Base-by-base conservation (phyloP, 2,888 invertebrate genomes). In the Brachylomia viminalis region DNA sequence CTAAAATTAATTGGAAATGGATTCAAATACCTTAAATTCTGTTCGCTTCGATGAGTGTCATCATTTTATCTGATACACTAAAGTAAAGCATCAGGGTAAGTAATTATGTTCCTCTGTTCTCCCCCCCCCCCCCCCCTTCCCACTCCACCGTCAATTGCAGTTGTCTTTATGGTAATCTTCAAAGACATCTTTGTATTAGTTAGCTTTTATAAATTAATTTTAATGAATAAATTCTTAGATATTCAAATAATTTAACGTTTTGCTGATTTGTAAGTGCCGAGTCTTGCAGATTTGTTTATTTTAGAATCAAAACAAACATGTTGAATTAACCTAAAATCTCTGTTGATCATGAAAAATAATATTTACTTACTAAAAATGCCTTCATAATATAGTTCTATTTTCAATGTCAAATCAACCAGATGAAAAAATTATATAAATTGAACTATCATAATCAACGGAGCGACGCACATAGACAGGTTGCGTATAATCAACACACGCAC, bases 401-500 rank as follows among this genome's bases (percentile, higher is more conserved):
- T 52, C 17, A 67, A 72, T 59, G 49, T 27, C n/a, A 66, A 38
- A 7, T 20, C 15, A 54, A 52, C 49, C 49, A 66, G 62, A 62
- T 70, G 58, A 76, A 77, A 52, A 30, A 80, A 61, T 61, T 15
- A 68, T n/a, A n/a, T n/a, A 65, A 80, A 83, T 71, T 61, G 30
- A 89, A 88, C 86, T 87, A 88, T 91, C 89, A 92, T 92, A 92
- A 93, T 92, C 89, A 92, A 84, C 88, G 78, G 77, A 77, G 80
- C 77, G 67, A 84, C 82, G 84, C 88, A 91, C 85, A 89, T 88
- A 87, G 77, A 77, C 72, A 66, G 83, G 75, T 87, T 92, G 91
- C 91, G 92, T 91, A 88, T 89, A 91, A 90, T 91, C 84, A 90
- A 89, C 89, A 83, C 90, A 92, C 92, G 89, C 94, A 94, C 94